Base-by-base conservation (phyloP, 1,140 invertebrate species). In the Coboldia fuscipes region DNA sequence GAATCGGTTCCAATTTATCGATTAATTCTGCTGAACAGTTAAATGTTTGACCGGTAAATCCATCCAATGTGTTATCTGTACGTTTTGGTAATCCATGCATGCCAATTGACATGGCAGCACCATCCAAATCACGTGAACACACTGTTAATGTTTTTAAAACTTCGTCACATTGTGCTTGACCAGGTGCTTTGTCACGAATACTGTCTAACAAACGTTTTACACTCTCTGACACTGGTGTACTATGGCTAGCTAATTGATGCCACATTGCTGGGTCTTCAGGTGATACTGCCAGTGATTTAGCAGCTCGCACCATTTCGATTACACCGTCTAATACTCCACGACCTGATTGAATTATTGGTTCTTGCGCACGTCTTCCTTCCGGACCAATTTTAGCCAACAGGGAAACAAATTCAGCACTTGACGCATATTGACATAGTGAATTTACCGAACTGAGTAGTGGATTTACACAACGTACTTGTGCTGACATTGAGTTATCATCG, bases 111-210 rank as follows among this genome's bases (percentile, higher is more conserved):
- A 97, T 58, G 0, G 83, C 79, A 3, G 80, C 78, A 40, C 81
- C 74, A 56, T 97, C 89, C 18, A 97, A 53, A 29, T 86, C 75
- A 1, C 75, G 62, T 3, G 89, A 76, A 37, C 75, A 71, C 1
- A 65, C 60, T 30, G 67, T 75, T 5, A 97, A 54, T 14, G 73
- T 73, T 14, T 85, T 74, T 33, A 93, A 70, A 0, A 83, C 83
- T 2, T 66, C 62, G 26, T 88, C 81, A 54, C 92, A 94, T 57
- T 97, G 90, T 4, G 76, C 75, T 49, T 94, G 88, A 0, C 93
- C 93, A 0, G 93, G 92, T 1, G 90, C 89, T 50, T 85, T 88
- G 45, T 96, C 89, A 24, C 88, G 68, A 38, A 96, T 92, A 24
- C 84, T 81, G 18, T 83, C 73, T 1, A 93, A 86, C 2, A 97